Evolutionary conservation across 2,797 vertebrate genomes (phyloP).

Genomic region (Antennarius maculatus): DNA sequence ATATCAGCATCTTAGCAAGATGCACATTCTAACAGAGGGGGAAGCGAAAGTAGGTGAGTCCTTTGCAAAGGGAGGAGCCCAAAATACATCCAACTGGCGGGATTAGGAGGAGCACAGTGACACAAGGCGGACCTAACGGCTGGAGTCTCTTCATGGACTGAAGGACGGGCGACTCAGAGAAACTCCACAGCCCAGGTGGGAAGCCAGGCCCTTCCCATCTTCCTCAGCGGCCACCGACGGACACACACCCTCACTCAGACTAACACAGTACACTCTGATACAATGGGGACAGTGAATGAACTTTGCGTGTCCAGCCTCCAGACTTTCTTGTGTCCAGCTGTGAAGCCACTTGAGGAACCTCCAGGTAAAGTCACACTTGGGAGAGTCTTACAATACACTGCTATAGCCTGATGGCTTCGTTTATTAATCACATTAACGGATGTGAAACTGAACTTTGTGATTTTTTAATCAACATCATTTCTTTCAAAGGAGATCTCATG

Average conservation of each 20-base stretch:
- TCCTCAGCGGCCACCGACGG: slow-evolving; percentile 14
- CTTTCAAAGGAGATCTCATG: not conserved
- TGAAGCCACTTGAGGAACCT: slow-evolving; percentile 54
- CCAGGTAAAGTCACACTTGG: slow-evolving; percentile 77
- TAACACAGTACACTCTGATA: not conserved
- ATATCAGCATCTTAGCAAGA: slow-evolving; percentile 55
- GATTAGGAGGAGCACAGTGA: slow-evolving; percentile 44
- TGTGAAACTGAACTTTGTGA: not conserved
- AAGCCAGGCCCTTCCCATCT: slow-evolving; percentile 18
- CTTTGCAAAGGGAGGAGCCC: not conserved
- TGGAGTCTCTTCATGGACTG: slow-evolving; percentile 33
- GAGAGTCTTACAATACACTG: not conserved
- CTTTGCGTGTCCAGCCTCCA: slow-evolving; percentile 90
- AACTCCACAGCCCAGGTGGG: slow-evolving; percentile 16
- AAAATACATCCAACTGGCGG: slow-evolving; percentile 7
- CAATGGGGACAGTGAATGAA: slow-evolving; percentile 88
- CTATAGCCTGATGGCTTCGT: not conserved
- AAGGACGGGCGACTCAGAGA: slow-evolving; percentile 15
- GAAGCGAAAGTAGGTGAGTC: slow-evolving; percentile 56
- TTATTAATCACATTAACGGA: not conserved
- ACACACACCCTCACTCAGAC: slow-evolving; percentile 8
- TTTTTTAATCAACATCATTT: not conserved
- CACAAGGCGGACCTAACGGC: slow-evolving; percentile 37
- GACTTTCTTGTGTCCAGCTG: slow-evolving; percentile 85
- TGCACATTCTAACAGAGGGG: slow-evolving; percentile 41